Evolutionary conservation across 2,113 vertebrate species (phyloP), one percentile per base, ranked within the genome.

Genomic region (Oryzias melastigma): DNA sequence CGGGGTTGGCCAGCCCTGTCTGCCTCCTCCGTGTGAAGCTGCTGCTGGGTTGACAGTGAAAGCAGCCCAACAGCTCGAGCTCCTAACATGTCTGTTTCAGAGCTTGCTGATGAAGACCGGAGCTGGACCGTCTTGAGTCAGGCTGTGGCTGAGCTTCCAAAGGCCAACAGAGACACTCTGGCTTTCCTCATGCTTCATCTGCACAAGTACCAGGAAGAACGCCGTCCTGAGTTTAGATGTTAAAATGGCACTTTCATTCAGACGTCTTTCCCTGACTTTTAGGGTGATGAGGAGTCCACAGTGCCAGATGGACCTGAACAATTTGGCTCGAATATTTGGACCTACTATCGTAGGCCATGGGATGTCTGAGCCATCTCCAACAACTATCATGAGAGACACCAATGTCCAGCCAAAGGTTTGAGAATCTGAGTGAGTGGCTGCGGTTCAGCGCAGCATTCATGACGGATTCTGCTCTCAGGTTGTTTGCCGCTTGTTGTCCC

Each of bases 261-360:
- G 14, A 4, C 6, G 17, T 14, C 42, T n/a, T 19, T 22, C 1
- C 20, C 5, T 17, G 56, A 42, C 18, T 35, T 17, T 49, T 29
- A 90, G 85, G 62, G 94, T 95, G 40, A 93, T 92, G 0, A 58
- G 1, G 27, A 95, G 93, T 47, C 91, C 92, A 0, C 47, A 52
- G 3, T 95, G 94, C 77, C 90, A 91, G 78, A 96, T 96, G 95
- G 92, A 95, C 4, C 62, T 77, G 62, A 77, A 88, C 22, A 96
- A 94, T 40, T 55, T 96, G 68, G 84, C 94, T 7, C 83, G 94
- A 0, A 90, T 96, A 18, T 95, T 95, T 58, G 95, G 95, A 20
- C 94, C 94, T 0, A 94, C 93, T 0, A 78, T 95, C 1, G 90
- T 96, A 5, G 94, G 94, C 41, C 90, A 95, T 1, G 58, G 88